Conservation (phyloP, 2,797 vertebrate species). For the Enteromius thamalakanensis region DNA sequence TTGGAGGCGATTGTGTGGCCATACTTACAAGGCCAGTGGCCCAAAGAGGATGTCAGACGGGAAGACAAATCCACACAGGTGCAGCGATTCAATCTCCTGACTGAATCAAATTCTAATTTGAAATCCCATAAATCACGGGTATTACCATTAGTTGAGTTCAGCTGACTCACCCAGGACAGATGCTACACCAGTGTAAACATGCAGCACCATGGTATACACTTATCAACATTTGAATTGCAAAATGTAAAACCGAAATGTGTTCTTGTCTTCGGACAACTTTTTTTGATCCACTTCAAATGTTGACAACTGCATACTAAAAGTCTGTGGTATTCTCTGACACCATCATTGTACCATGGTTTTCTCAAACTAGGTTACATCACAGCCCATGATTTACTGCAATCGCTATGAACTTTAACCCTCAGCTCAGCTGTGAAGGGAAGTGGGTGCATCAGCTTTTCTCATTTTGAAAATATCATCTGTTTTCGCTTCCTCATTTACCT, state of each 20-base stretch:
- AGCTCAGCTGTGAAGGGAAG: slow-evolving; percentile 32
- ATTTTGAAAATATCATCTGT: slow-evolving; percentile 19
- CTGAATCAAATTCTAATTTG: background rate
- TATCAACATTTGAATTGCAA: too few relatives aligned
- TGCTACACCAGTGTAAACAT: background rate
- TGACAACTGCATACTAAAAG: background rate
- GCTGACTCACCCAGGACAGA: background rate
- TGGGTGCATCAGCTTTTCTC: background rate
- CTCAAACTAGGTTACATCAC: slow-evolving; percentile 17
- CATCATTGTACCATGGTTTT: slow-evolving; percentile 16
- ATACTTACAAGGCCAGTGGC: slow-evolving; percentile 91
- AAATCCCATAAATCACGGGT: background rate
- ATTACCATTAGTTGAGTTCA: background rate
- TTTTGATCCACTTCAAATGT: too few relatives aligned
- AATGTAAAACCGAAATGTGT: too few relatives aligned
- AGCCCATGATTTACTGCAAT: slow-evolving; percentile 8
- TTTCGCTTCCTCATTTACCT: slow-evolving; percentile 65
- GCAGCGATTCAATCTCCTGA: slow-evolving; percentile 20
- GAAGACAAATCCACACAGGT: slow-evolving; percentile 92
- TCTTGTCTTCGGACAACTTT: too few relatives aligned
- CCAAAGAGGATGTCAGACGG: slow-evolving; percentile 78
- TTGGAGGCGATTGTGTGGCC: slow-evolving; percentile 86
- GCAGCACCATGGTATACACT: background rate
- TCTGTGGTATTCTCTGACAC: background rate
- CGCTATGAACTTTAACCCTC: background rate